Evolutionary conservation across 2,113 vertebrate species (phyloP).

Genomic region (Elachura formosa): DNA sequence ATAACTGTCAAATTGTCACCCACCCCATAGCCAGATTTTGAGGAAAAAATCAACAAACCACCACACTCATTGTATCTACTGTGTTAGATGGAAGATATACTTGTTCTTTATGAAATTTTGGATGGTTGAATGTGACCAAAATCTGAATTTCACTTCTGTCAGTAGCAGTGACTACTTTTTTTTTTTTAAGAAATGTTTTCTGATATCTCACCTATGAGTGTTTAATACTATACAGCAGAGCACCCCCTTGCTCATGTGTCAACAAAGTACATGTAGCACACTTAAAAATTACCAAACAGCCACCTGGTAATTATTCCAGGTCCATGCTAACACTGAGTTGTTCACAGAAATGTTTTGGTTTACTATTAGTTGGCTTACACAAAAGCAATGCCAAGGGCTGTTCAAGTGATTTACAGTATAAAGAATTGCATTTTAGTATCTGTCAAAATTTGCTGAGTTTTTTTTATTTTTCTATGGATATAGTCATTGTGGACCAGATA

Average conservation of each 20-base stretch:
- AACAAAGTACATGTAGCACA: neutral
- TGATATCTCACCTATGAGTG: neutral
- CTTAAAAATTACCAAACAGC: neutral
- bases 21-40: neutral
- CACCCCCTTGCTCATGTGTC: neutral
- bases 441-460: neutral
- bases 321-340: neutral
- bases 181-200: neutral
- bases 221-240: neutral
- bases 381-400: neutral
- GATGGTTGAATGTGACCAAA: neutral
- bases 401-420: neutral
- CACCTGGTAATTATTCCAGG: neutral
- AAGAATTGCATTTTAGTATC: neutral
- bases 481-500: neutral
- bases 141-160: neutral
- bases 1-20: neutral
- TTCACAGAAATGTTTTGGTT: neutral
- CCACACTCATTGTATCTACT: neutral
- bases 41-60: neutral
- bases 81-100: neutral
- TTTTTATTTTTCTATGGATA: neutral
- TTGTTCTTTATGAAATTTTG: neutral
- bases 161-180: neutral
- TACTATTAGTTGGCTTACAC: neutral